These are phyloP conservation scores for Mactromeris polynyma DNA, from an alignment of 2,888 invertebrate species.

Conservation along the genomic window DNA sequence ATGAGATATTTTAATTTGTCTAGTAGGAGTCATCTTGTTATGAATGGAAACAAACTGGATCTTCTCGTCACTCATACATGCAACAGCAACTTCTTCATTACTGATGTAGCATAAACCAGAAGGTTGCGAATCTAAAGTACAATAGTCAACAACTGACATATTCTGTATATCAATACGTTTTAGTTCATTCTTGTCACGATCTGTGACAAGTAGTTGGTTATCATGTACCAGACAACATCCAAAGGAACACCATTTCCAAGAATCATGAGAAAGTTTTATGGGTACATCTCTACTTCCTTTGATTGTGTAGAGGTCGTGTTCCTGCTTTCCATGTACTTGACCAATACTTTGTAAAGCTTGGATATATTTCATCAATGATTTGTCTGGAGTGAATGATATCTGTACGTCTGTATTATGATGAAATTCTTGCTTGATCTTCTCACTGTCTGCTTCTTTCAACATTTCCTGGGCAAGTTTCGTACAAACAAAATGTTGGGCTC, in stretches of 20 bases:
- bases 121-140: not conserved
- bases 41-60: conserved; percentile 22
- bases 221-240: conserved; percentile 20
- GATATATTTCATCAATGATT: not conserved
- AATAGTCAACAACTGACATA: conserved; percentile 1
- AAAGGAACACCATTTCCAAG: not conserved
- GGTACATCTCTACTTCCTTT: no score
- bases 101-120: not conserved
- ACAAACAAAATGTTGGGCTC: conserved; percentile 23
- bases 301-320: not conserved
- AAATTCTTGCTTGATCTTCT: not conserved
- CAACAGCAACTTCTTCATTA: conserved; percentile 9
- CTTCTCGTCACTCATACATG: no score
- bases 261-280: no score
- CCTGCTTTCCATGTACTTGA: not conserved
- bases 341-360: not conserved
- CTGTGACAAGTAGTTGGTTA: conserved; percentile 1
- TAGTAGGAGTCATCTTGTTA: not conserved
- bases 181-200: conserved; percentile 10
- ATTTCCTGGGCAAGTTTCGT: not conserved
- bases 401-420: not conserved
- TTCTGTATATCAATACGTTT: conserved; percentile 18
- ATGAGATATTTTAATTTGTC: not conserved
- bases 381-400: not conserved
- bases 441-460: not conserved